These are phyloP conservation scores for Neogale vison DNA, from an alignment of 2,113 vertebrate genomes.

Conservation along the genomic window DNA sequence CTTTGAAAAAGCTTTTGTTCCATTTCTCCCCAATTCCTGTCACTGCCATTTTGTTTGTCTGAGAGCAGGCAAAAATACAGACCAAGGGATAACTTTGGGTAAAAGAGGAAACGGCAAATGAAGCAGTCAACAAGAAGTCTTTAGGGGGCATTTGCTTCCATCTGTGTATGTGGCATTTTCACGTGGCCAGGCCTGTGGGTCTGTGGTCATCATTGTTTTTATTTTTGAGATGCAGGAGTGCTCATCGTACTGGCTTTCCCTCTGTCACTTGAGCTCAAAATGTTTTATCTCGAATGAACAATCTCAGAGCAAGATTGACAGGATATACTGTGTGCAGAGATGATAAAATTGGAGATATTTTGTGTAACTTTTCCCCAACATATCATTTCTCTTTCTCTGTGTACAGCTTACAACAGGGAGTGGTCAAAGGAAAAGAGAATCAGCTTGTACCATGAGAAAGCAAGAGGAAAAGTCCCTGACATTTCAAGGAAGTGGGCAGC, in stretches of 20 bases:
- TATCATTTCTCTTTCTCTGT: background rate
- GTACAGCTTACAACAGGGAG: background rate
- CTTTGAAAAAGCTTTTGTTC: slow-evolving; percentile 12
- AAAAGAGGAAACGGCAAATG: background rate
- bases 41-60: slow-evolving; percentile 18
- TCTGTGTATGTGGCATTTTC: background rate
- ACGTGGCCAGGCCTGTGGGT: background rate
- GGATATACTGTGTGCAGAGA: background rate
- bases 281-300: background rate
- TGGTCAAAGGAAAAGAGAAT: background rate
- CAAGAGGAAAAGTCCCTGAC: background rate
- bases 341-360: background rate
- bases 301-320: background rate
- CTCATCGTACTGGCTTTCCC: background rate
- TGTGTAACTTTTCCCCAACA: background rate
- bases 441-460: background rate
- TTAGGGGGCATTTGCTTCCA: background rate
- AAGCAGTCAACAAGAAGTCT: background rate
- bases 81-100: background rate
- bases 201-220: background rate
- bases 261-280: background rate
- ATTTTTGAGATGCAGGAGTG: background rate
- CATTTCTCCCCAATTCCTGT: background rate
- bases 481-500: background rate
- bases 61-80: background rate